Base-by-base conservation (phyloP, 2,888 invertebrate genomes). In the Meliscaeva auricollis region DNA sequence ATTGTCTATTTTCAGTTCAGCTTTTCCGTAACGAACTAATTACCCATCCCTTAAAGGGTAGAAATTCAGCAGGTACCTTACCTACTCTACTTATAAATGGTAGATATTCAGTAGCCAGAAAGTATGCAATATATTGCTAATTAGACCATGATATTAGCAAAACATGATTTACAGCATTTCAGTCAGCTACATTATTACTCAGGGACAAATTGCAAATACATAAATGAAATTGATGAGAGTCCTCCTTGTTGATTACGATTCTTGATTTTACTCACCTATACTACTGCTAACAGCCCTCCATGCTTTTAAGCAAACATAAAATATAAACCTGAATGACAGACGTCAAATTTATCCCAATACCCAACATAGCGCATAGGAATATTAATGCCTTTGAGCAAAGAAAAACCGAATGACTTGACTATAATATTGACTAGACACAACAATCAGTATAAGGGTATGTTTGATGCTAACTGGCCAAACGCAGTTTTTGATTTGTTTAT, bases 401-500 rank as follows among this genome's bases (percentile, higher is more conserved):
- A 32, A 9, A 32, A 30, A 26, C 15, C 1, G 15, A 30, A 35
- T 46, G n/a, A 13, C 22, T 22, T n/a, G 30, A n/a, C n/a, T n/a
- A n/a, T n/a, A n/a, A n/a, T n/a, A n/a, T n/a, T 46, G n/a, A 13
- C 22, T 22, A 11, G 30, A 58, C 8, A 0, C 0, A 22, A 15
- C 1, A 41, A 7, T 15, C 9, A n/a, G 32, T 11, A n/a, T n/a
- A 48, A 35, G 79, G 58, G 74, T 46, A 48, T 22, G 30, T 66
- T 35, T 32, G 44, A 41, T 75, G 70, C 70, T 84, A 38, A 46
- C 70, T 41, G 56, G 74, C 68, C 73, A 83, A 74, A 64, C 80
- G 38, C 66, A 62, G 30, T 60, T 30, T 60, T 76, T 84, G 84
- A 84, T 85, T 85, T 85, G 85, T 85, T 85, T 85, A 85, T 81